phyloP scores from a whole-genome alignment of 2,888 invertebrate genomes.

The Tipula lateralis region DNA sequence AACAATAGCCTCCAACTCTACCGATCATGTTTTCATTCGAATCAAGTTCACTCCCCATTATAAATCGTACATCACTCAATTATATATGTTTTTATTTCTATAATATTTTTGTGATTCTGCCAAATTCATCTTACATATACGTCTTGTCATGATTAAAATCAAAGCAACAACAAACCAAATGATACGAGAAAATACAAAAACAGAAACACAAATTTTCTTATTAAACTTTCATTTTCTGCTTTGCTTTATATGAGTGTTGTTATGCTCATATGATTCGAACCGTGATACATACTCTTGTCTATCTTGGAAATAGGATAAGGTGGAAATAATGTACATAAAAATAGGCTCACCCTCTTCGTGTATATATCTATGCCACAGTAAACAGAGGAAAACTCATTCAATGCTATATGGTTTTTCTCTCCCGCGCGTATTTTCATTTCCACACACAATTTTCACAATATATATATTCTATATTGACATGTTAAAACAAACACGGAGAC shows the following conservation, averaged over 20 bases:
- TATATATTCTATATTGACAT: neutral
- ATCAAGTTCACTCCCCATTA: neutral
- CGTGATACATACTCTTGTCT: neutral
- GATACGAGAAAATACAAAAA: neutral
- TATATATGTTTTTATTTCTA: neutral
- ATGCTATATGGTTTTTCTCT: neutral
- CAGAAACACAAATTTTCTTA: neutral
- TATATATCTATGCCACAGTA: neutral
- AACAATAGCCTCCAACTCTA: no score
- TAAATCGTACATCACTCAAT: neutral
- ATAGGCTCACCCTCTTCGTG: neutral
- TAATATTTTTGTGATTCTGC: neutral
- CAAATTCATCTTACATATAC: neutral
- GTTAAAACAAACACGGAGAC: neutral
- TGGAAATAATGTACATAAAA: neutral
- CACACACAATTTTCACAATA: neutral
- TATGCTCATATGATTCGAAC: constrained; percentile 4
- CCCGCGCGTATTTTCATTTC: neutral
- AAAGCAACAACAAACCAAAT: neutral
- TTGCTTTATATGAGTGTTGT: constrained; percentile 14
- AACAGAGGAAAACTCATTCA: neutral
- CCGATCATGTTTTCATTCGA: no score
- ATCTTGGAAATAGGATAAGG: neutral
- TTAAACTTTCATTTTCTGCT: constrained; percentile 6
- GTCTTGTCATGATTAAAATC: neutral